Base-by-base conservation (phyloP, 2,113 vertebrate species). In the Hippopotamus amphibius region DNA sequence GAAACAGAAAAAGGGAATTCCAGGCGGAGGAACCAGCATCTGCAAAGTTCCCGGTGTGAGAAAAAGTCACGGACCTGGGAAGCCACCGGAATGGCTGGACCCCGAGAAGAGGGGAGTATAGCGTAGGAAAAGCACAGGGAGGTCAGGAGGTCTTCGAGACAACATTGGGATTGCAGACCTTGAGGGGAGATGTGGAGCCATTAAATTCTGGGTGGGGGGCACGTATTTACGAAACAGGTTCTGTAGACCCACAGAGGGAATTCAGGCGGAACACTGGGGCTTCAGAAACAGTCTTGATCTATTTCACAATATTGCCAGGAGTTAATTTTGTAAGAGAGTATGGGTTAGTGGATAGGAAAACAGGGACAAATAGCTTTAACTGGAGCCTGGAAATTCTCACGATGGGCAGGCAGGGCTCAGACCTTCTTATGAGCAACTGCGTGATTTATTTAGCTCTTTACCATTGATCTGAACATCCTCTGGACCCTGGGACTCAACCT, bases 21-120 rank as follows among this genome's bases (percentile, higher is more conserved):
- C 24, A 22, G 61, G 76, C 69, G 6, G 37, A 88, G 63, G 55
- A 6, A 21, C 37, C 2, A 8, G 46, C 11, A 33, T 41, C 77
- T 33, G 63, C 55, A 43, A 63, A 63, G 57, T 10, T 30, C 22
- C 24, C 1, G 0, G 6, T 7, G 48, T 33, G 65, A 55, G 46
- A 28, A n/a, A 13, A 63, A 69, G 24, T 1, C 15, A 2, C 1
- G 3, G 63, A 28, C 59, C 43, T 19, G 9, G 46, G 85, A 55
- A 33, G 33, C 48, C 16, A 7, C 43, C 72, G 17, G 33, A 3
- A 9, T 24, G 59, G 15, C 74, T 30, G 41, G 43, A 7, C 10
- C 43, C 6, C 4, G 1, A n/a, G 41, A 5, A 2, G 9, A 19
- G 15, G 4, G 28, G 12, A 43, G 28, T 13, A 0, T 1, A 1